Evolutionary conservation across 2,113 vertebrate genomes (phyloP).

Genomic region (Pyxicephalus adspersus): DNA sequence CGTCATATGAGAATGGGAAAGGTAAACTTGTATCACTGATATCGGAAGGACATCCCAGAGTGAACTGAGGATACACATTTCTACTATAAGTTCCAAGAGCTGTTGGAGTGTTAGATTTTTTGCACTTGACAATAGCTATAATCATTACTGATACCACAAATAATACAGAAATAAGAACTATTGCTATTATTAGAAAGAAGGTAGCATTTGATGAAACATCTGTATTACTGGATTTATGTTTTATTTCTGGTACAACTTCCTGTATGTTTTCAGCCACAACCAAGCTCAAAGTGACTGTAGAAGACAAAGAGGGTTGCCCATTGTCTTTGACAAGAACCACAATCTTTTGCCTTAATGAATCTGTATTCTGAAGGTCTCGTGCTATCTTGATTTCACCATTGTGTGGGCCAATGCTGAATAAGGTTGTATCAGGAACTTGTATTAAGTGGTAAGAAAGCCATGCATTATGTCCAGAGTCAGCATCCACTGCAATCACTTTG

Average conservation of each 20-base stretch:
- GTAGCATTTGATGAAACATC: constrained; percentile 3
- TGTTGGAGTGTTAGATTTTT: not conserved
- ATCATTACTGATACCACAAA: constrained; percentile 28
- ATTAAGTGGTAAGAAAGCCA: constrained; percentile 25
- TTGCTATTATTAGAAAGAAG: constrained; percentile 13
- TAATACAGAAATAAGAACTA: constrained; percentile 15
- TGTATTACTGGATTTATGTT: not conserved
- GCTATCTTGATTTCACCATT: constrained; percentile 29
- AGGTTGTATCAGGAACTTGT: constrained; percentile 35
- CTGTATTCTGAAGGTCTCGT: constrained; percentile 20
- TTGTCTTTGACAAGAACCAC: constrained; percentile 62
- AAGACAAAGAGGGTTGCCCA: constrained; percentile 50
- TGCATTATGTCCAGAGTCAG: constrained; percentile 11
- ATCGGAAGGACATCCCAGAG: too few relatives aligned
- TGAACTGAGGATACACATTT: not conserved
- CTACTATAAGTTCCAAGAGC: not conserved
- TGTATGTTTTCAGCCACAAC: constrained; percentile 54
- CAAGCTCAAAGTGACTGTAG: constrained; percentile 52
- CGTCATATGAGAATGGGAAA: constrained; percentile 55
- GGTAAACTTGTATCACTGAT: too few relatives aligned
- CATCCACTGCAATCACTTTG: too few relatives aligned
- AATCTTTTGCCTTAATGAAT: constrained; percentile 25
- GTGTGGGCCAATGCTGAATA: constrained; percentile 30
- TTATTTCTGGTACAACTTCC: constrained; percentile 15
- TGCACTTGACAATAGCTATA: constrained; percentile 14